phyloP scores from a whole-genome alignment of 2,113 vertebrate species.

The Barnardius zonarius region DNA sequence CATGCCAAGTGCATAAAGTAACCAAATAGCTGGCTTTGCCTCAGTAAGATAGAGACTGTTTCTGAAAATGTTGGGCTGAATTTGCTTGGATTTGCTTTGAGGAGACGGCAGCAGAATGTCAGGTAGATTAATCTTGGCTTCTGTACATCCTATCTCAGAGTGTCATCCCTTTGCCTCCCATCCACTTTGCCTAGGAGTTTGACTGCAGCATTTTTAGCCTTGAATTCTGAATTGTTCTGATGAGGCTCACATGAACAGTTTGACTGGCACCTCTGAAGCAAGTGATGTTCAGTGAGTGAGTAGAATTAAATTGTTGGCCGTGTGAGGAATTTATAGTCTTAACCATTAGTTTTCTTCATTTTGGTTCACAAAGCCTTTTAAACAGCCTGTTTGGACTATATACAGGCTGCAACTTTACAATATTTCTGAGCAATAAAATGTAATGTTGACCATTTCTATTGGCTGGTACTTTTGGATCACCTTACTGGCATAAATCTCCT shows the following conservation, averaged over 20 bases:
- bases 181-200: background rate
- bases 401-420: background rate
- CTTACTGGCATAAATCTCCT: background rate
- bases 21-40: background rate
- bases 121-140: slow-evolving; percentile 4
- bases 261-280: background rate
- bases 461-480: background rate
- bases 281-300: background rate
- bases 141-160: background rate
- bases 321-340: background rate
- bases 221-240: background rate
- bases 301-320: background rate
- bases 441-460: background rate
- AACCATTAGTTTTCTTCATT: background rate
- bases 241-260: background rate
- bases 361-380: background rate
- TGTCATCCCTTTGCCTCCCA: background rate
- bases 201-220: background rate
- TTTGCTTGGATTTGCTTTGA: background rate
- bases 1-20: background rate
- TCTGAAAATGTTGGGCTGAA: background rate
- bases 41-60: background rate
- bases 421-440: background rate
- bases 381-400: background rate
- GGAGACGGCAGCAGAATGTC: background rate